phyloP scores from a whole-genome alignment of 1,140 invertebrate genomes.

The Ctenoplectra terminalis region DNA sequence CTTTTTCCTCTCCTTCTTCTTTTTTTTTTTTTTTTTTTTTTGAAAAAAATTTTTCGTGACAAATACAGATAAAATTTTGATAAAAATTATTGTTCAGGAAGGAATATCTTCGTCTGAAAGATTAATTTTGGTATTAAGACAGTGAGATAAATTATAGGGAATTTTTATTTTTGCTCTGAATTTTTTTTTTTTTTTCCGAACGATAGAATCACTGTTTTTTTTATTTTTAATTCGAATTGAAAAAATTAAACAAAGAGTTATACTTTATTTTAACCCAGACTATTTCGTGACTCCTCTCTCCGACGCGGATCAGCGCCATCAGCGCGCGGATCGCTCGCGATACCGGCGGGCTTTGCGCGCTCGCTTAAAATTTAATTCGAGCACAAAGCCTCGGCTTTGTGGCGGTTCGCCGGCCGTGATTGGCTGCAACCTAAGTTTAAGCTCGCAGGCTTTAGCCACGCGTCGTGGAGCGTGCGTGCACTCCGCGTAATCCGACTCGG shows the following conservation, averaged over 20 bases:
- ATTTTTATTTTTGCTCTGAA: background rate
- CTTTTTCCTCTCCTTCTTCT: background rate
- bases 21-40: background rate
- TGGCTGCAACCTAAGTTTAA: constrained; percentile 68
- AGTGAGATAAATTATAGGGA: background rate
- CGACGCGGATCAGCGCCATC: constrained; percentile 3
- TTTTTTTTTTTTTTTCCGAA: background rate
- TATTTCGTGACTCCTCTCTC: background rate
- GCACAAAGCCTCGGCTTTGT: constrained; percentile 64
- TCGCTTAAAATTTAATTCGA: constrained; percentile 68
- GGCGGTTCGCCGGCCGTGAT: constrained; percentile 62
- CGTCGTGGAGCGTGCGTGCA: constrained; percentile 38
- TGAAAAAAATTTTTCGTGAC: constrained; percentile 5
- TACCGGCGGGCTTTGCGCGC: constrained; percentile 39
- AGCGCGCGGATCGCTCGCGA: constrained; percentile 25
- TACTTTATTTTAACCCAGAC: too few species aligned
- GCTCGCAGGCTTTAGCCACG: constrained; percentile 57
- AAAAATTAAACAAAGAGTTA: too few species aligned
- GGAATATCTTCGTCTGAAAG: background rate
- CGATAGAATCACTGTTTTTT: background rate
- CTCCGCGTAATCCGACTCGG: constrained; percentile 55
- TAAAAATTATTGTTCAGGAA: background rate
- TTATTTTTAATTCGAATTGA: background rate
- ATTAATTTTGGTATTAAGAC: background rate
- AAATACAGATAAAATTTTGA: background rate